A percentile compares a stretch with the other conserved stretches of the same genome.
These are phyloP conservation scores for Chironex yamaguchii DNA, from an alignment of 30 jellyfish, hydroid and myxozoan genomes.

Conservation along the genomic window DNA sequence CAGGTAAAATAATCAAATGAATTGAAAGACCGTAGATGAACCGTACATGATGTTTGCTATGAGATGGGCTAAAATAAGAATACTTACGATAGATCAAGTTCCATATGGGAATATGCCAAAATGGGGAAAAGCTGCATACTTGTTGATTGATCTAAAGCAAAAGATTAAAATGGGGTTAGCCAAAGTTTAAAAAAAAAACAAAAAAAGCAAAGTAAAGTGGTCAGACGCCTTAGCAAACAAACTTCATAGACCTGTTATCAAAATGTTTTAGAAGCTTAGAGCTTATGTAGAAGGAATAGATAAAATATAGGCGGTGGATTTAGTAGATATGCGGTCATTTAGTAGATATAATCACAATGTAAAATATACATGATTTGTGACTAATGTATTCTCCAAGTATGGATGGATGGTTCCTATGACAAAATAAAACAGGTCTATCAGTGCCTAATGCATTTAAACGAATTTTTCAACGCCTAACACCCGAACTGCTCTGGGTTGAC, in stretches of 20 bases:
- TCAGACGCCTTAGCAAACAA: slow-evolving; percentile 1
- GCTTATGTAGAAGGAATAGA: slow-evolving; percentile 3
- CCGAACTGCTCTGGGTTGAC: too few relatives aligned
- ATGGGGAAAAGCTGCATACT: too few relatives aligned
- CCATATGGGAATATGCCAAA: too few relatives aligned
- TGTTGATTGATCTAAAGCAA: slow-evolving; percentile 6
- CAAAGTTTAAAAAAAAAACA: too few relatives aligned
- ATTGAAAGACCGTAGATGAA: too few relatives aligned
- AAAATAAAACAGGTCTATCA: too few relatives aligned
- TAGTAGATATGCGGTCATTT: slow-evolving; percentile 18
- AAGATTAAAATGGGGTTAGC: not conserved
- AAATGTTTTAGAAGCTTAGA: not conserved
- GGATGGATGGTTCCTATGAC: too few relatives aligned
- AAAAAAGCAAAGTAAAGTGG: not conserved
- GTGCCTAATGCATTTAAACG: too few relatives aligned
- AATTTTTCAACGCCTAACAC: too few relatives aligned
- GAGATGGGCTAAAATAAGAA: not conserved
- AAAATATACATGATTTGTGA: not conserved
- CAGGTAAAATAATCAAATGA: too few relatives aligned
- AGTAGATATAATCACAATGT: not conserved
- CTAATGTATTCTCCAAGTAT: slow-evolving; percentile 22
- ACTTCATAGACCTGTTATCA: slow-evolving; percentile 16
- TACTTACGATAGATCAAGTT: not conserved
- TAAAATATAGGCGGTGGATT: slow-evolving; percentile 15
- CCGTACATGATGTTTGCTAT: not conserved